Base-by-base conservation (phyloP, 1,140 invertebrate genomes). In the Diorhabda elongata region DNA sequence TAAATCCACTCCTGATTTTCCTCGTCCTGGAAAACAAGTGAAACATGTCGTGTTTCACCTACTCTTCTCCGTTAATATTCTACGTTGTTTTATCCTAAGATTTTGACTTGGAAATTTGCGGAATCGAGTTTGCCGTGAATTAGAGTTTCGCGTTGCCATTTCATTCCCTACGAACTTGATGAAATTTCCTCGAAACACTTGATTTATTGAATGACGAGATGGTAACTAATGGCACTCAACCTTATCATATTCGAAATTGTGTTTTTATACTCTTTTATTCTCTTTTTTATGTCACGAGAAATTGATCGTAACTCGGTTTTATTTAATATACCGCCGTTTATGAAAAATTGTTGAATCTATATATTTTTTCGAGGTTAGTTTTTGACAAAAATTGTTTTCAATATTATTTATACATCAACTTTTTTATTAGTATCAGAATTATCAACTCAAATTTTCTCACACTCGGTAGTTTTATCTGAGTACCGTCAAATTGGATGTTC, bases 131-230 rank as follows among this genome's bases (percentile, higher is more conserved):
- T 26, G 58, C 42, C 58, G 58, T 42, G 42, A 42, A 60, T 60
- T 60, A 60, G 58, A 42, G 26, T 26, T 11, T 60, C 42, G 58
- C 47, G 47, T 52, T 69, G 68, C 70, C 68, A 70, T 72, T 64
- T 73, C 68, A 63, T 67, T 66, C 69, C n/a, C 64, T 9, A 9
- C 11, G 6, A 52, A 52, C 47, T 3, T 52, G 47, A 52, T 52
- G 47, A 52, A 52, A 52, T 52, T 52, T 52, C 6, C 47, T 52
- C 6, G 47, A 52, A 52, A 52, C 47, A n/a, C 47, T 52, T 52
- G 47, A 52, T 52, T 52, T 52, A 52, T 52, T n/a, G 47, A 52
- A 52, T 52, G 47, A 52, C 47, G 47, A 52, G 47, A 6, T 52
- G 47, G 47, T 52, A 52, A 52, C 47, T 52, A 52, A 52, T 52